Conservation (phyloP, 2,113 vertebrate genomes). For the human region DNA sequence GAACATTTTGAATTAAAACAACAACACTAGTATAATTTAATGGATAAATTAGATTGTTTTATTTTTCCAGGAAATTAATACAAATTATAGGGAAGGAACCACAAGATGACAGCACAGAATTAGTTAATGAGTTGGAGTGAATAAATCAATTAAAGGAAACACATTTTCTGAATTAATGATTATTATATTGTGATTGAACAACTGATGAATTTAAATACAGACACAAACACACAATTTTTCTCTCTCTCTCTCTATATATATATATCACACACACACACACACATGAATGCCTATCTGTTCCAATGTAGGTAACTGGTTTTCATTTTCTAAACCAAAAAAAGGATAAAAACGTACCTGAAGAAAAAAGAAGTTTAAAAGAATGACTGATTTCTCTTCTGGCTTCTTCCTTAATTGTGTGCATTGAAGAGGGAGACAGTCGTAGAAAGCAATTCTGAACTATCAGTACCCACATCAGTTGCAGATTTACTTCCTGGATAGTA, state of each 20-base stretch:
- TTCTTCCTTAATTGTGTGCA: neutral
- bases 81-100: neutral
- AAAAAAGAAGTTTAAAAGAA: neutral
- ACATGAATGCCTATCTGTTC: neutral
- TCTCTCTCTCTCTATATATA: neutral
- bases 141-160: neutral
- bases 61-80: neutral
- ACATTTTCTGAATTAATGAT: neutral
- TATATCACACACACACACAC: neutral
- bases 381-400: neutral
- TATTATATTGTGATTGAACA: neutral
- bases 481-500: neutral
- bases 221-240: neutral
- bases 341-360: neutral
- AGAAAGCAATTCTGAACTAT: neutral
- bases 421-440: neutral
- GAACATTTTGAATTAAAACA: neutral
- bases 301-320: neutral
- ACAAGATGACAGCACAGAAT: conserved; percentile 1
- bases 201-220: neutral
- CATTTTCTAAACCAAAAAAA: conserved; percentile 26
- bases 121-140: neutral
- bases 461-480: neutral
- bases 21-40: neutral
- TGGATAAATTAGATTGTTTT: neutral